These are phyloP conservation scores for Stichopus chloronotus DNA, from an alignment of 35 echinoderm and acorn worm species.

Conservation along the genomic window DNA sequence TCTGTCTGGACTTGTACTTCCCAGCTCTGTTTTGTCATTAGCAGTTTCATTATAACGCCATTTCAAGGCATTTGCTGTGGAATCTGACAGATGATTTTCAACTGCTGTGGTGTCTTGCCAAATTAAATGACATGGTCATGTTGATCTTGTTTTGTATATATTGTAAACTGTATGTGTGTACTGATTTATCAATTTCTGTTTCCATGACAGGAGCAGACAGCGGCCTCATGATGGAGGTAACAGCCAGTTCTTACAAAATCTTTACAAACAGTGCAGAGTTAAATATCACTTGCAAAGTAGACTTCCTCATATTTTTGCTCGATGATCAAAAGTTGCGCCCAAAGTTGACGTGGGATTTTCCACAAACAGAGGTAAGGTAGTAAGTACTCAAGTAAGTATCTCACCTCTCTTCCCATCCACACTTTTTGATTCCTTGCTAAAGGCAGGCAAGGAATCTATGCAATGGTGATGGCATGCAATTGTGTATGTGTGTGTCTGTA, in stretches of 20 bases:
- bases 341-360: conserved; percentile 9
- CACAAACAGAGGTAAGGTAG: neutral
- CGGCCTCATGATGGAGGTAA: conserved; percentile 1
- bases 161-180: neutral
- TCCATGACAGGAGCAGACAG: neutral
- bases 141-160: neutral
- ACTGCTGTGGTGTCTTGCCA: no score
- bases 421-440: no score
- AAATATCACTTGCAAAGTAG: conserved; percentile 7
- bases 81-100: no score
- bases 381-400: no score
- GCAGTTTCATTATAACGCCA: no score
- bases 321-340: neutral
- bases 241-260: neutral
- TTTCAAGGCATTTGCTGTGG: no score
- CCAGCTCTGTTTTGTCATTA: no score
- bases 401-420: no score
- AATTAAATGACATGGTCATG: neutral
- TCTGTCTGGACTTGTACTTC: no score
- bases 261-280: neutral
- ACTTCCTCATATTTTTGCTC: neutral
- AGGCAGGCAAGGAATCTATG: no score
- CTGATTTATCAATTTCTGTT: neutral
- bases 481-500: no score
- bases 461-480: no score